Percentiles rank a stretch among this genome's conserved stretches.
phyloP scores from a whole-genome alignment of 2,888 invertebrate genomes.

The Ypsolopha sequella region DNA sequence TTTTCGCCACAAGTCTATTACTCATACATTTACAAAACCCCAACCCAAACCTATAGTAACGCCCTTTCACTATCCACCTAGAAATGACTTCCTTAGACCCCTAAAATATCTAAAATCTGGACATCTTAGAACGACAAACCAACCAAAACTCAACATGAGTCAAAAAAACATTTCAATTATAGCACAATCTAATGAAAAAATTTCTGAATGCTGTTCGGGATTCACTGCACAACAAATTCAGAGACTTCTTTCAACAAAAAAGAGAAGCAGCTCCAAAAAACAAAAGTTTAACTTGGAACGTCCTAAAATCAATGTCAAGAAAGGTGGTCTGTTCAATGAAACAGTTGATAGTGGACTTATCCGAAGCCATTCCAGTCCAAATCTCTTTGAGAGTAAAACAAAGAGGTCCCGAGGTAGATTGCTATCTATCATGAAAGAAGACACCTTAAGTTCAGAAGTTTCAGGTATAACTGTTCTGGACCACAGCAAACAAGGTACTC shows the following conservation, averaged over 20 bases:
- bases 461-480: constrained; percentile 44
- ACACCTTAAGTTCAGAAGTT: constrained; percentile 34
- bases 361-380: constrained; percentile 53
- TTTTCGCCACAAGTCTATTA: constrained; percentile 24
- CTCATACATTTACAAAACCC: constrained; percentile 25
- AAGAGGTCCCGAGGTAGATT: constrained; percentile 25
- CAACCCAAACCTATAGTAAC: constrained; percentile 25
- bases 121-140: constrained; percentile 28
- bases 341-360: constrained; percentile 31
- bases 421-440: constrained; percentile 48
- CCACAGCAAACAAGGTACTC: constrained; percentile 28
- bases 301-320: constrained; percentile 31
- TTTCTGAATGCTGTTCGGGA: constrained; percentile 43
- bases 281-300: constrained; percentile 33
- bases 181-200: constrained; percentile 43
- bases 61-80: constrained; percentile 28
- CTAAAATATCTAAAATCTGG: constrained; percentile 34
- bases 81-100: constrained; percentile 45
- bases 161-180: constrained; percentile 36
- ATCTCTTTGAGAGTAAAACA: constrained; percentile 42
- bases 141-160: constrained; percentile 24
- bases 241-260: constrained; percentile 48
- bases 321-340: constrained; percentile 42
- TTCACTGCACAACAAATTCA: constrained; percentile 51
- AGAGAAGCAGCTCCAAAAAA: constrained; percentile 51